Evolutionary conservation across 2,113 vertebrate species (phyloP).

Genomic region (Sitta europaea): DNA sequence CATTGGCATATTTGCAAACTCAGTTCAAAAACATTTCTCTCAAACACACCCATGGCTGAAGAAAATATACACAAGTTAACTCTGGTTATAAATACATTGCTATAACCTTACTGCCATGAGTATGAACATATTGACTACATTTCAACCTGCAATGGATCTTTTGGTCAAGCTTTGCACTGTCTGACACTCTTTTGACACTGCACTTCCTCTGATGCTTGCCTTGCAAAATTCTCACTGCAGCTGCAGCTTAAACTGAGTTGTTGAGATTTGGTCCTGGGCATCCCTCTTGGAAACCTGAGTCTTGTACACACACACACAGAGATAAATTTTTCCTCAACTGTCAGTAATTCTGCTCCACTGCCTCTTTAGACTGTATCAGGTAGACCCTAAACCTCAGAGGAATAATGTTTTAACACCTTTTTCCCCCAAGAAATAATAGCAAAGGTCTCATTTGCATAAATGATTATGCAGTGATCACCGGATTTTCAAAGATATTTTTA

Average conservation of each 20-base stretch:
- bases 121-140: neutral
- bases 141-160: neutral
- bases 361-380: neutral
- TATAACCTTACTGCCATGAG: neutral
- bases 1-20: neutral
- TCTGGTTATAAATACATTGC: neutral
- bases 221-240: neutral
- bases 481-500: neutral
- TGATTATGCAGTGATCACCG: neutral
- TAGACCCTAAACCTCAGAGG: neutral
- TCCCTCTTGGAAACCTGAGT: fast-evolving
- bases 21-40: neutral
- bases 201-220: fast-evolving
- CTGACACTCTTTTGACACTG: neutral
- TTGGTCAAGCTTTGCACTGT: neutral
- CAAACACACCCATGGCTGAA: neutral
- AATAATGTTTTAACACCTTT: neutral
- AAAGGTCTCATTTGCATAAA: neutral
- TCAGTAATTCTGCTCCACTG: neutral
- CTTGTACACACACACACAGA: neutral
- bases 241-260: neutral
- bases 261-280: neutral
- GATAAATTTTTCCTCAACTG: neutral
- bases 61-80: neutral
- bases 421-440: neutral